Evolutionary conservation across 2,888 invertebrate species (phyloP).

Genomic region (Ctenicera cuprea): DNA sequence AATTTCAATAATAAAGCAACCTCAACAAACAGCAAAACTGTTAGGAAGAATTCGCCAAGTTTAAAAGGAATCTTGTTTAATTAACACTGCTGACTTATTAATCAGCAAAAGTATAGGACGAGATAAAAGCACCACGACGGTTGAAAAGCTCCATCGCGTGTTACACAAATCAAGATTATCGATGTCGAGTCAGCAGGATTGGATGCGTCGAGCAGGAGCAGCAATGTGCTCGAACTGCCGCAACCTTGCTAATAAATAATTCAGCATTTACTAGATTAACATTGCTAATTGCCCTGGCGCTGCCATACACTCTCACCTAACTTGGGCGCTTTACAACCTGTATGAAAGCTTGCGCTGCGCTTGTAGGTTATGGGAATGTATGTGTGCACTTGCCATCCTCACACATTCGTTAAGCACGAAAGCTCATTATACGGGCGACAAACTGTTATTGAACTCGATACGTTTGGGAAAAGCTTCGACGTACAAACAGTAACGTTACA

Average conservation of each 20-base stretch:
- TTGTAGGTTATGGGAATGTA: constrained; percentile 21
- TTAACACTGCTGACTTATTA: constrained; percentile 33
- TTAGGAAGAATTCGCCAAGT: constrained; percentile 1
- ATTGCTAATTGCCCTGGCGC: constrained; percentile 49
- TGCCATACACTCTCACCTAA: constrained; percentile 38
- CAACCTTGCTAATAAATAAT: constrained; percentile 49
- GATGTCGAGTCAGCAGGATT: constrained; percentile 45
- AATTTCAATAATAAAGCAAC: constrained; percentile 12
- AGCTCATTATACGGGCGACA: constrained; percentile 22
- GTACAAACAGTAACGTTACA: background rate
- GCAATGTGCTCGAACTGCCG: constrained; percentile 43
- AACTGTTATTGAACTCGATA: constrained; percentile 29
- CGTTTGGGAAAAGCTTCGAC: background rate
- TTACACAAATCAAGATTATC: constrained; percentile 48
- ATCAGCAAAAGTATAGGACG: constrained; percentile 32
- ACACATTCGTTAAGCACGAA: constrained; percentile 9
- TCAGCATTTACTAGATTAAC: constrained; percentile 52
- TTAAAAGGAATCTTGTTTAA: constrained; percentile 29
- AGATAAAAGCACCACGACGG: constrained; percentile 27
- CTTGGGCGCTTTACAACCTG: constrained; percentile 38
- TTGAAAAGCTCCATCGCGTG: constrained; percentile 17
- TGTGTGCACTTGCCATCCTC: constrained; percentile 24
- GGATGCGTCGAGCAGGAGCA: constrained; percentile 31
- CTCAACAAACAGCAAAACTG: background rate
- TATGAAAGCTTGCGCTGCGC: constrained; percentile 22